phyloP scores from a whole-genome alignment of 2,113 vertebrate genomes.

The Marmota flaviventris region DNA sequence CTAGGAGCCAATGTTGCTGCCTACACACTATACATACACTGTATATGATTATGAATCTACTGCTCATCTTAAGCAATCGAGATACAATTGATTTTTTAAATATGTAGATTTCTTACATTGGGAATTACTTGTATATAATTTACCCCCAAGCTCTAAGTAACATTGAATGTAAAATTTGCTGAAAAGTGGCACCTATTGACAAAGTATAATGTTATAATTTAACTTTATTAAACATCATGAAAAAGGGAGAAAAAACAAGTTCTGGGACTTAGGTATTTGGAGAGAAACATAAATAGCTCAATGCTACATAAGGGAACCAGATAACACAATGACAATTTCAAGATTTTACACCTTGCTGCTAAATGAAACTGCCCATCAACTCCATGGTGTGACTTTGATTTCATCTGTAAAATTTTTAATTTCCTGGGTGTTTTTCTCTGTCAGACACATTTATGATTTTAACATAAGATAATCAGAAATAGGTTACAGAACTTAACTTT shows the following conservation, averaged over 20 bases:
- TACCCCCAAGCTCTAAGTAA: conserved; percentile 34
- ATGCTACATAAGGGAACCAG: neutral
- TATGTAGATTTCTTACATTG: conserved; percentile 3
- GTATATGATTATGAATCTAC: neutral
- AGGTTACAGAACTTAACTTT: conserved; percentile 11
- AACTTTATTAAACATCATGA: neutral
- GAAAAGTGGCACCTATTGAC: conserved; percentile 30
- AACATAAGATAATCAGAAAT: conserved; percentile 6
- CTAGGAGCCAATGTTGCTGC: conserved; percentile 12
- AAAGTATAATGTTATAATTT: neutral
- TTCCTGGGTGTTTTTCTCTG: neutral
- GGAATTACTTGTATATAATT: neutral
- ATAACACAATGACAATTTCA: neutral
- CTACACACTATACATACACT: conserved; percentile 53
- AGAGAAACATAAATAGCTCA: conserved; percentile 8
- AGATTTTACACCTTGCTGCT: neutral
- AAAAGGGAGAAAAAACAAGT: conserved; percentile 20
- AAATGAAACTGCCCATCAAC: neutral
- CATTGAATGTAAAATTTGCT: neutral
- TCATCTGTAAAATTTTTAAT: neutral
- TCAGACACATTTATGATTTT: neutral
- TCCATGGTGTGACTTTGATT: neutral
- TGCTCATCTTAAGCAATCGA: neutral
- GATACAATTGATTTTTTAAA: neutral
- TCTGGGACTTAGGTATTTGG: neutral